Evolutionary conservation across 2,113 vertebrate species (phyloP).

Genomic region (Struthio camelus): DNA sequence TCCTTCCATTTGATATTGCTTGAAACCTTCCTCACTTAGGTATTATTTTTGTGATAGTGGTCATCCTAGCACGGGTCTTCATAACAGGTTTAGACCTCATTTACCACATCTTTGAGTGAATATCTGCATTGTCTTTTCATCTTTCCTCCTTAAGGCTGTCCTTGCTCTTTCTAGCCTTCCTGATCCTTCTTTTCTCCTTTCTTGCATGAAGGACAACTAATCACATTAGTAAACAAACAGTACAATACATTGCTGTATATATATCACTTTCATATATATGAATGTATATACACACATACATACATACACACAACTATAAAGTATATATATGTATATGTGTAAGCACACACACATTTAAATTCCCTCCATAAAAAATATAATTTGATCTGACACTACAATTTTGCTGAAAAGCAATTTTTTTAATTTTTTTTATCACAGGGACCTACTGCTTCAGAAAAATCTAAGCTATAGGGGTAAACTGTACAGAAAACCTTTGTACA

Average conservation of each 20-base stretch:
- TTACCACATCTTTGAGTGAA: not conserved
- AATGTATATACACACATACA: not conserved
- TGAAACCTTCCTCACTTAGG: not conserved
- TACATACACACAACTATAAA: no score
- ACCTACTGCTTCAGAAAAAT: not conserved
- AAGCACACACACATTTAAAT: not conserved
- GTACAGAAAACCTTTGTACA: not conserved
- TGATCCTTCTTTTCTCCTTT: not conserved
- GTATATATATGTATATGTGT: not conserved
- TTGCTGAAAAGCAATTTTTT: conserved; percentile 4
- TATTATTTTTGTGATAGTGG: not conserved
- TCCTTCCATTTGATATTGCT: not conserved
- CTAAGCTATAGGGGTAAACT: not conserved
- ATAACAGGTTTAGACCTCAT: not conserved
- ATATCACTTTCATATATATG: not conserved
- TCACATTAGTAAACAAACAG: not conserved
- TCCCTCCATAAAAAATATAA: not conserved
- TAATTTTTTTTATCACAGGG: not conserved
- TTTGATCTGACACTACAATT: conserved; percentile 28
- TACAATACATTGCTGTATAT: not conserved
- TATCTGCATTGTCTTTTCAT: not conserved
- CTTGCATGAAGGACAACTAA: not conserved
- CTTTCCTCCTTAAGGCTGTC: not conserved
- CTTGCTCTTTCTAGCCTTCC: not conserved
- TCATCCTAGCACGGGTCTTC: not conserved